Conservation (phyloP, 1,140 invertebrate species). For the Eulimnadia texana region DNA sequence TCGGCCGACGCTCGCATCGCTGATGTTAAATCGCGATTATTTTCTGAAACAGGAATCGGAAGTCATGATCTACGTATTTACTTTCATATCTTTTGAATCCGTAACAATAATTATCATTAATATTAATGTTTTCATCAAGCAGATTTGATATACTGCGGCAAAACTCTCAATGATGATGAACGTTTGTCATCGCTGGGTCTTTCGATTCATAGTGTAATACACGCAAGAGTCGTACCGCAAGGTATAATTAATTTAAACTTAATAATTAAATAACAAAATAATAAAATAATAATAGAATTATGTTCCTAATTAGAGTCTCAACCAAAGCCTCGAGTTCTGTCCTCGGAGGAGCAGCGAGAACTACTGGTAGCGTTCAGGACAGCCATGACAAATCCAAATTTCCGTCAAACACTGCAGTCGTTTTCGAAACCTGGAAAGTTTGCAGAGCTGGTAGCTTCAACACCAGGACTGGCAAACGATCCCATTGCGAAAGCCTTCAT, state of each 20-base stretch:
- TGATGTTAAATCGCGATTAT: too few species aligned
- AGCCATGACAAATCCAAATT: constrained; percentile 18
- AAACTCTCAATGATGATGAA: not conserved
- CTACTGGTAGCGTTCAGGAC: constrained; percentile 16
- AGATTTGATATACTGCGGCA: constrained; percentile 1
- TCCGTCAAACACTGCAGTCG: constrained; percentile 14
- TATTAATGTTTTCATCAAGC: not conserved
- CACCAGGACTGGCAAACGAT: constrained; percentile 25
- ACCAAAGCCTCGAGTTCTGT: not conserved
- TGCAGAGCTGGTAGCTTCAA: constrained; percentile 25
- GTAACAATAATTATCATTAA: too few species aligned
- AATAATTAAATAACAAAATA: not conserved
- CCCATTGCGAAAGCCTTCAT: constrained; percentile 23
- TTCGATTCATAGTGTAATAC: not conserved
- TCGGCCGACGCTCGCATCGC: too few species aligned
- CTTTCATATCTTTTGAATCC: not conserved
- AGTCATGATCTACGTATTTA: not conserved
- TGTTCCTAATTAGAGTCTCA: too few species aligned
- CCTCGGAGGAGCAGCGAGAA: constrained; percentile 12
- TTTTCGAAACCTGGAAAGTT: constrained; percentile 24
- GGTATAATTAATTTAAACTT: not conserved
- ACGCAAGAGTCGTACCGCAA: not conserved
- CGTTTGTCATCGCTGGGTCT: not conserved
- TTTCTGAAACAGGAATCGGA: too few species aligned
- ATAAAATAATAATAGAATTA: too few species aligned